phyloP scores from a whole-genome alignment of 2,888 invertebrate genomes.

The Cosmia trapezina region DNA sequence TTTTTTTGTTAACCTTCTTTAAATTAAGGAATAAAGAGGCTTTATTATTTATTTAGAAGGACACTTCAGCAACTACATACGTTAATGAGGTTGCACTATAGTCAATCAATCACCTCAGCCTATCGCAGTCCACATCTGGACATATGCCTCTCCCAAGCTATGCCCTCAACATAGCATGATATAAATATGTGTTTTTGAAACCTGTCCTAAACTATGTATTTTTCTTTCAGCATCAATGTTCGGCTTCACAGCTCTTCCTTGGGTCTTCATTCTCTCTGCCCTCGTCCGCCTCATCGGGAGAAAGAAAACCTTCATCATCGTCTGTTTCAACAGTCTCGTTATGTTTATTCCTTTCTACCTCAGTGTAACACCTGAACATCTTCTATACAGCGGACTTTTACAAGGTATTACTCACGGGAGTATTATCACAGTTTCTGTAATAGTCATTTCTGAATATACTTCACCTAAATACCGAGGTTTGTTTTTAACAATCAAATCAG shows the following conservation, averaged over 20 bases:
- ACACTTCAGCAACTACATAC: no score
- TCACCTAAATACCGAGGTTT: constrained; percentile 10
- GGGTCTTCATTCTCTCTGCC: constrained; percentile 4
- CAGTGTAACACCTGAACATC: background rate
- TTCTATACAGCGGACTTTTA: constrained; percentile 1
- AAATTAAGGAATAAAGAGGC: no score
- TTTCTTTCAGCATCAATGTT: constrained; percentile 13
- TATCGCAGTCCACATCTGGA: no score
- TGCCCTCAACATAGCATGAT: no score
- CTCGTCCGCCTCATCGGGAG: background rate
- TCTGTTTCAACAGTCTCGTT: constrained; percentile 7
- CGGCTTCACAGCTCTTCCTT: constrained; percentile 9
- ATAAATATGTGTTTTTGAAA: no score
- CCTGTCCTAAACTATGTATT: no score
- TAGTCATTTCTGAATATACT: constrained; percentile 5
- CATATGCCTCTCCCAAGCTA: no score
- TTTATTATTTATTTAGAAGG: no score
- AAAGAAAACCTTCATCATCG: constrained; percentile 9
- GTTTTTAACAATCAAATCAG: constrained; percentile 12
- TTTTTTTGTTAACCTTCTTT: no score
- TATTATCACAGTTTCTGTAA: background rate
- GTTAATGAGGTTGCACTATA: no score
- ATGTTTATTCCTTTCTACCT: constrained; percentile 4
- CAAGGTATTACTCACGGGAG: background rate
- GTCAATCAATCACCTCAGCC: no score